Evolutionary conservation across 2,113 vertebrate genomes (phyloP).

Genomic region (Bubalus kerabau): DNA sequence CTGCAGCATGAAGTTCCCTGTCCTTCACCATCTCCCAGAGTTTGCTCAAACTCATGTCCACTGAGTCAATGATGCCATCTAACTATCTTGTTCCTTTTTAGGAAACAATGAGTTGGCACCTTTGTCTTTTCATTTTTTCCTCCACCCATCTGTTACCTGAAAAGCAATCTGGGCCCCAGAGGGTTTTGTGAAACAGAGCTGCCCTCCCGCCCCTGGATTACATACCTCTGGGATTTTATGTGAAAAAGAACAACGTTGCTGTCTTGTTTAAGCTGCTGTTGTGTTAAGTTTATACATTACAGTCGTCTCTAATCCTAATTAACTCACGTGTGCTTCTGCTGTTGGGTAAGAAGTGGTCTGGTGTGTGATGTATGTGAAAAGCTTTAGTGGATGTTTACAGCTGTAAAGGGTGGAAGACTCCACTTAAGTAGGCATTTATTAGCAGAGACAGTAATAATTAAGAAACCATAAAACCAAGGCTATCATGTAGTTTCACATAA

Average conservation of each 20-base stretch:
- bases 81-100: not conserved
- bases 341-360: not conserved
- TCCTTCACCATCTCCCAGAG: not conserved
- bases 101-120: not conserved
- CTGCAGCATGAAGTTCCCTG: not conserved
- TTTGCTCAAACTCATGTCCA: not conserved
- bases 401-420: not conserved
- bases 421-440: not conserved
- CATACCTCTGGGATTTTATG: not conserved
- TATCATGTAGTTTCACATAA: not conserved
- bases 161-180: not conserved
- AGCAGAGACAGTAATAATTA: not conserved
- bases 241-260: not conserved
- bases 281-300: not conserved
- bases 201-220: not conserved
- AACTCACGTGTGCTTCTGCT: not conserved
- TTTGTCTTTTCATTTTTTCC: not conserved
- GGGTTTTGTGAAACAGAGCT: not conserved
- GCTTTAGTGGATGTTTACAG: not conserved
- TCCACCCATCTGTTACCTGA: not conserved
- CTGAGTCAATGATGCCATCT: not conserved
- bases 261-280: not conserved
- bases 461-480: conserved; percentile 5
- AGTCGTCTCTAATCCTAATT: not conserved
- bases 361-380: not conserved